Conservation (phyloP, 2,888 invertebrate genomes). For the Alloscopus bannaensis region DNA sequence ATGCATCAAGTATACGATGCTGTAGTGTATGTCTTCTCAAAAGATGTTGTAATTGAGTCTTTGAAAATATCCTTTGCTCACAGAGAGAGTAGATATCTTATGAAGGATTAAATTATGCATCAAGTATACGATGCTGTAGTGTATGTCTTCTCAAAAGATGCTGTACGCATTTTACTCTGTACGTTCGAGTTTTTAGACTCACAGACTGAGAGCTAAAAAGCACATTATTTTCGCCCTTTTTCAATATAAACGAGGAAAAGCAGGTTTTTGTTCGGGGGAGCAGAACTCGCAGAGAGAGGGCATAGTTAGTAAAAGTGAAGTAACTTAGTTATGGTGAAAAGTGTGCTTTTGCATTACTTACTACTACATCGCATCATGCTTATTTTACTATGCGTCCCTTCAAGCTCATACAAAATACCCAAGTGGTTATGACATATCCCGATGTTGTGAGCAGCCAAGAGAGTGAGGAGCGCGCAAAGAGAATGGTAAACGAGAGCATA, state of each 20-base stretch:
- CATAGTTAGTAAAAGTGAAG: conserved; percentile 22
- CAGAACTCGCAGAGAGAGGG: no score
- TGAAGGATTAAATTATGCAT: conserved; percentile 59
- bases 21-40: no score
- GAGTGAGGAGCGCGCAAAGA: conserved; percentile 21
- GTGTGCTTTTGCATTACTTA: conserved; percentile 51
- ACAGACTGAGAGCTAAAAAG: no score
- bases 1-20: conserved; percentile 46
- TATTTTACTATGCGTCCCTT: conserved; percentile 4
- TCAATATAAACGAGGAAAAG: no score
- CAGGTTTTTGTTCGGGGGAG: not conserved
- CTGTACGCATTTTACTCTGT: no score
- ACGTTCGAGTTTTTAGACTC: no score
- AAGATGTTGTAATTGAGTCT: no score
- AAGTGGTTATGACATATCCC: conserved; percentile 60
- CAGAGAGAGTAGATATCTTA: conserved; percentile 32
- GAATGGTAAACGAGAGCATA: conserved; percentile 6
- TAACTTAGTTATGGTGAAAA: conserved; percentile 52
- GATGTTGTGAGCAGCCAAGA: conserved; percentile 9
- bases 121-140: conserved; percentile 22
- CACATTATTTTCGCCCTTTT: no score
- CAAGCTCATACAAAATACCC: conserved; percentile 24
- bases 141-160: no score
- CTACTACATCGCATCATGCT: conserved; percentile 22
- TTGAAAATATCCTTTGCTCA: conserved; percentile 19